Evolutionary conservation across 2,888 invertebrate genomes (phyloP), one percentile per base, ranked within the genome.

Genomic region (Cataglyphis altisquamis): DNA sequence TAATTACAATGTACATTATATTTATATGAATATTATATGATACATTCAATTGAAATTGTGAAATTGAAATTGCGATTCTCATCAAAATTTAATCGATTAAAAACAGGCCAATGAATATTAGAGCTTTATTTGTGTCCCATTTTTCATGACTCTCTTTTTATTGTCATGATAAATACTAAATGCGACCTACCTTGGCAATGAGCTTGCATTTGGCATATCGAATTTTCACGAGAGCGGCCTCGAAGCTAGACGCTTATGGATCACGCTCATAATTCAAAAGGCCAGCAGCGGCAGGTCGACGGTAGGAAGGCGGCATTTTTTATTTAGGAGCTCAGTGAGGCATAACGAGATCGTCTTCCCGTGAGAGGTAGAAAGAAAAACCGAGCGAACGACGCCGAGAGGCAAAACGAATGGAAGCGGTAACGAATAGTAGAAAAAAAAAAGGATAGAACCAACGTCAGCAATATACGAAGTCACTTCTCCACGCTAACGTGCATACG

Each of bases 281-380:
- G n/a, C n/a, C 25, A 29, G 73, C 29, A 45, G 29, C 36, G 41
- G 78, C 62, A 73, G 73, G 18, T 32, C 15, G 64, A n/a, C 39
- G 15, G 45, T 12, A 39, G 66, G 10, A 12, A 41, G 25, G 41
- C 9, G 12, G 67, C 39, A 77, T 67, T 67, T 77, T 77, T 77
- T 67, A 77, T 77, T 67, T 77, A 77, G 29, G 12, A 39, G 6
- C 29, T 77, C 55, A 6, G n/a, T 29, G 41, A 41, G 29, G 29
- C 67, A 57, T 77, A 77, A 77, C 55, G 55, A 77, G 77, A 77
- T 77, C 77, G 67, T 41, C 67, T 41, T 67, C 41, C 67, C n/a
- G n/a, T 39, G 41, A 39, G 29, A 39, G 29, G 5, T n/a, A n/a
- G n/a, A 15, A 55, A 67, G 29, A 41, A 57, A 77, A 41, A 55